A percentile compares a stretch with the other conserved stretches of the same genome.
Conservation (phyloP, 2,797 vertebrate genomes). For the Dermochelys coriacea region DNA sequence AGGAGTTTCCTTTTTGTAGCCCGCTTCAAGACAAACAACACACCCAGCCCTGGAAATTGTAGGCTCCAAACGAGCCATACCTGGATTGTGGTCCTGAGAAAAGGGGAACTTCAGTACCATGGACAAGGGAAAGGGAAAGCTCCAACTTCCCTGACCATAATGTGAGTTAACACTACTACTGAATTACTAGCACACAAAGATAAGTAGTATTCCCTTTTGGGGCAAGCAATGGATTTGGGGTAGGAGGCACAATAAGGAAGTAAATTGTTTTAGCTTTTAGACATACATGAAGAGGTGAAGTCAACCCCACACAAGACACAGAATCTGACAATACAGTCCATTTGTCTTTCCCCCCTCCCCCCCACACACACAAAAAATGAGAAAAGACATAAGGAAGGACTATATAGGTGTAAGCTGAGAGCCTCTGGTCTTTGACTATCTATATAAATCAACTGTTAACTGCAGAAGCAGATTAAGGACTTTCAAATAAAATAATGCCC, state of each 20-base stretch:
- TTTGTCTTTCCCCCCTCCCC: background rate
- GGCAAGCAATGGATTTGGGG: accelerated
- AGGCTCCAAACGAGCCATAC: background rate
- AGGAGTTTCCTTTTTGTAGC: background rate
- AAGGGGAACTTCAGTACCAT: background rate
- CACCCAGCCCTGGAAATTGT: background rate
- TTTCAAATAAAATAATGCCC: background rate
- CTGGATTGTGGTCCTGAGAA: too few species aligned
- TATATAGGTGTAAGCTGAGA: background rate
- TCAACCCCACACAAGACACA: background rate
- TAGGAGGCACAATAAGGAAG: background rate
- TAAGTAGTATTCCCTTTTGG: background rate
- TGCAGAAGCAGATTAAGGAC: background rate
- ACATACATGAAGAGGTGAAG: background rate
- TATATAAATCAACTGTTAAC: conserved; percentile 37
- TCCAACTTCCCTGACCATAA: accelerated
- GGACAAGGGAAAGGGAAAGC: background rate
- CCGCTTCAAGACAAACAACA: conserved; percentile 12
- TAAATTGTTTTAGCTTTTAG: background rate
- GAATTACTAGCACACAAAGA: too few species aligned
- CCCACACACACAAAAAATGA: accelerated
- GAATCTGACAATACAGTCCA: background rate
- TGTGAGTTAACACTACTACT: too few species aligned
- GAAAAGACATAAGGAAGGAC: accelerated
- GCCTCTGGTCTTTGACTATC: conserved; percentile 17